phyloP scores from a whole-genome alignment of 2,113 vertebrate species.

The Plecturocebus donacophilus region DNA sequence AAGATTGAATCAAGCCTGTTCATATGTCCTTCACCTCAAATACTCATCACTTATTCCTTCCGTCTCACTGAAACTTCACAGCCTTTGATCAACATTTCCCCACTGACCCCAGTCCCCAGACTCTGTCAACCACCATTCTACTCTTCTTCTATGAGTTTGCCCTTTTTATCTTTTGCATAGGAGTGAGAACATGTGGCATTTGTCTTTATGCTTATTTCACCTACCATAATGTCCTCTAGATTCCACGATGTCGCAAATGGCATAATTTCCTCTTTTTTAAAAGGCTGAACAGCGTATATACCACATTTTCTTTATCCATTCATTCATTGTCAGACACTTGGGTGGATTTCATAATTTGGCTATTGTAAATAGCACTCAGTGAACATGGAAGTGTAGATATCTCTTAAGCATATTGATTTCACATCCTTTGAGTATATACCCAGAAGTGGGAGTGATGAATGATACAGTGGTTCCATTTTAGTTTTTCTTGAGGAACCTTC shows the following conservation, averaged over 20 bases:
- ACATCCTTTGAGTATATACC: neutral
- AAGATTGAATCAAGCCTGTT: too few species aligned
- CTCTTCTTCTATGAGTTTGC: fast-evolving
- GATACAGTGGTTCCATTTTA: neutral
- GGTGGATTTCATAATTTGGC: neutral
- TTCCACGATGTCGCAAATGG: neutral
- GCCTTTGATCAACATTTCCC: neutral
- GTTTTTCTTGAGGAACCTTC: neutral
- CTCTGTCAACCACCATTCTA: neutral
- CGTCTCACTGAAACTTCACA: neutral
- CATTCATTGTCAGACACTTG: neutral
- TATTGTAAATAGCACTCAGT: neutral
- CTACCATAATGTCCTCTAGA: neutral
- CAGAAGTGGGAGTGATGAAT: neutral
- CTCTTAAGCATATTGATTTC: neutral
- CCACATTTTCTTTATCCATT: too few species aligned
- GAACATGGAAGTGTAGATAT: neutral
- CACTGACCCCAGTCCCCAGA: too few species aligned
- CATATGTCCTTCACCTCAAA: neutral
- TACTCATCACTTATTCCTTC: neutral
- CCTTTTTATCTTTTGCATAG: too few species aligned
- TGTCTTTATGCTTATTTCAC: neutral
- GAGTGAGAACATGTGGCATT: neutral
- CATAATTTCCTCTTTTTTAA: neutral
- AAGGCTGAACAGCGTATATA: neutral